These are phyloP conservation scores for Mesocricetus auratus DNA, from an alignment of 2,113 vertebrate genomes.

Conservation along the genomic window DNA sequence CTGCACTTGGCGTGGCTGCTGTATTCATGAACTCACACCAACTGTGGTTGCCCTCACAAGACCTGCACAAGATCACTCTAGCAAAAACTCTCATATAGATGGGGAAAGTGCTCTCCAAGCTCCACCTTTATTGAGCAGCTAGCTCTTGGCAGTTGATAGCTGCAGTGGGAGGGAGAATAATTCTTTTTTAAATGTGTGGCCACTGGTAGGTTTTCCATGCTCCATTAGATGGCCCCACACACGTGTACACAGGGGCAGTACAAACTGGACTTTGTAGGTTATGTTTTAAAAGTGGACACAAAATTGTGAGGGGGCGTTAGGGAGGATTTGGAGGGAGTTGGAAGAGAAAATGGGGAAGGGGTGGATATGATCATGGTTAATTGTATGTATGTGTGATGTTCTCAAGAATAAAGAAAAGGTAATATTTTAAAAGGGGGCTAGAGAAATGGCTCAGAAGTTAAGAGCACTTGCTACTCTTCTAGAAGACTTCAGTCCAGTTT, in stretches of 20 bases:
- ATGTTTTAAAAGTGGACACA: neutral
- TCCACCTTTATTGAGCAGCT: neutral
- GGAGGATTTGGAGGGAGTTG: neutral
- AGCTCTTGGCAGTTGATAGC: neutral
- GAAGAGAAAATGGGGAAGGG: no score
- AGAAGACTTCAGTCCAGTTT: neutral
- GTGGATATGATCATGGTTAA: neutral
- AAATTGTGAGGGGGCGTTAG: neutral
- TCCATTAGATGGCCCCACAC: neutral
- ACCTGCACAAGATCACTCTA: neutral
- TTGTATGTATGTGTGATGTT: neutral
- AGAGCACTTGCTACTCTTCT: neutral
- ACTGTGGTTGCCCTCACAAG: neutral
- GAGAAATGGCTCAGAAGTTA: neutral
- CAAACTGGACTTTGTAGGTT: neutral
- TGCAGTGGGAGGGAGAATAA: neutral
- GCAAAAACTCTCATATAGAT: neutral
- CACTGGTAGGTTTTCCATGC: neutral
- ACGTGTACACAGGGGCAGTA: neutral
- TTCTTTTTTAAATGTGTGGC: neutral
- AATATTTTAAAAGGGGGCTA: neutral
- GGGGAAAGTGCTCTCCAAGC: neutral
- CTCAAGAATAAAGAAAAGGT: neutral
- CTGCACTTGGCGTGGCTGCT: neutral
- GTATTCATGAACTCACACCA: neutral